A percentile compares a stretch with the other conserved stretches of the same genome.
Evolutionary conservation across 1,140 invertebrate species (phyloP).

Genomic region (Oscheius sp.): DNA sequence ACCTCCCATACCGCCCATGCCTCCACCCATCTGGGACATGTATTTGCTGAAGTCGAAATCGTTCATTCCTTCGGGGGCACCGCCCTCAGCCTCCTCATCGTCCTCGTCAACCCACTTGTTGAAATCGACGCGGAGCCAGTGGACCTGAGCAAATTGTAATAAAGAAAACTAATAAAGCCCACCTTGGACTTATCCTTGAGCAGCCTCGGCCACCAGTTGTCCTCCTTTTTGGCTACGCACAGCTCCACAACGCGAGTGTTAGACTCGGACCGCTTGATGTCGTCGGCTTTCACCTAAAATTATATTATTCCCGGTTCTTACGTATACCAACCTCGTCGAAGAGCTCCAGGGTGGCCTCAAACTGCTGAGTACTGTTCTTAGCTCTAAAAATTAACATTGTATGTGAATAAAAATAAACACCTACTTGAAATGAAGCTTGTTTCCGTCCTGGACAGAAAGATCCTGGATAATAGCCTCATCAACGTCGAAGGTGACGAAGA

Average conservation of each 20-base stretch:
- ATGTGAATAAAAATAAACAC: not conserved
- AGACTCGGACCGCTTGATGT: not conserved
- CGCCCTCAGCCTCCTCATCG: conserved; percentile 71
- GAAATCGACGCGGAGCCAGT: conserved; percentile 95
- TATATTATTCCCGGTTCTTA: not conserved
- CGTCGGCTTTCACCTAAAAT: conserved; percentile 7
- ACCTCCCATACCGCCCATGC: not conserved
- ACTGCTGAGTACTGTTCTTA: not conserved
- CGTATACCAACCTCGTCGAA: too few species aligned
- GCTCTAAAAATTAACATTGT: not conserved
- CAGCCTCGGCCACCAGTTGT: conserved; percentile 51
- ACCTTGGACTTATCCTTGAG: conserved; percentile 46
- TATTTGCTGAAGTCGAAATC: conserved; percentile 62
- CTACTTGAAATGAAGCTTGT: conserved; percentile 6
- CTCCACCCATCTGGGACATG: not conserved
- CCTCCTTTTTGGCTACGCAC: conserved; percentile 48
- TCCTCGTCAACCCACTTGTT: conserved; percentile 94
- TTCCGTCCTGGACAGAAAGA: not conserved
- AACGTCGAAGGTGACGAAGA: conserved; percentile 1
- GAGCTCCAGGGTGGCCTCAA: not conserved
- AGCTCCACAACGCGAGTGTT: conserved; percentile 45
- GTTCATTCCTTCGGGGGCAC: conserved; percentile 47
- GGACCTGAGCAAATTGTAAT: conserved; percentile 70
- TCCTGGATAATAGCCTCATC: not conserved
- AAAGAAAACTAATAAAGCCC: not conserved